Percentiles rank a stretch among this genome's conserved stretches.
These are phyloP conservation scores for Brachyrhaphis roseni DNA, from an alignment of 2,797 vertebrate species.

Conservation along the genomic window DNA sequence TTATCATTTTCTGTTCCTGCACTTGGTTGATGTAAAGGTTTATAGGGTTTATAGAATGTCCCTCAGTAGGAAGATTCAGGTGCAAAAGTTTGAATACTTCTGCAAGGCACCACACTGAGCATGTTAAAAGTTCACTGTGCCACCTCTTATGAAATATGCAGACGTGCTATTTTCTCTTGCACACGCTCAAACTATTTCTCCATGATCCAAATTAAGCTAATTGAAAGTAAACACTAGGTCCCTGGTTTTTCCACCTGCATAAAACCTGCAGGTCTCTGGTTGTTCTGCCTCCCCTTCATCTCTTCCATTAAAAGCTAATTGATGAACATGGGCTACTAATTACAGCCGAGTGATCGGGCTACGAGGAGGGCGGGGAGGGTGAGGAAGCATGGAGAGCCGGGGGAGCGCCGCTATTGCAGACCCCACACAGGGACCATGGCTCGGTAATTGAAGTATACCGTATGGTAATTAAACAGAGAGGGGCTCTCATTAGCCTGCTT, in stretches of 20 bases:
- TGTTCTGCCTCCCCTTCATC: conserved; percentile 61
- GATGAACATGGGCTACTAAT: conserved; percentile 80
- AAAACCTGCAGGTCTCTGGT: conserved; percentile 64
- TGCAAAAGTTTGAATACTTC: neutral
- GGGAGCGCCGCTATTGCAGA: conserved; percentile 60
- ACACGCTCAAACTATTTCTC: conserved; percentile 34
- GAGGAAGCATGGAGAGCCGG: conserved; percentile 54
- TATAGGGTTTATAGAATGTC: neutral
- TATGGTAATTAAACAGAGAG: conserved; percentile 79
- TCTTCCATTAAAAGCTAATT: conserved; percentile 79
- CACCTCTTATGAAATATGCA: conserved; percentile 34
- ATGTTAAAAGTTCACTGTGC: conserved; percentile 36
- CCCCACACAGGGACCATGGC: conserved; percentile 69
- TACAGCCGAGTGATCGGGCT: conserved; percentile 73
- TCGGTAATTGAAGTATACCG: conserved; percentile 79
- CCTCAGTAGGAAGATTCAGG: neutral
- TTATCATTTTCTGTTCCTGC: neutral
- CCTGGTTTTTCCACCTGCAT: conserved; percentile 68
- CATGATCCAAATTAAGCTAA: conserved; percentile 63
- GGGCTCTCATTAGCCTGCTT: conserved; percentile 75
- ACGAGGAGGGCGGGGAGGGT: conserved; percentile 49
- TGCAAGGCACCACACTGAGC: neutral
- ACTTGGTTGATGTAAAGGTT: neutral
- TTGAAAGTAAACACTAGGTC: conserved; percentile 61
- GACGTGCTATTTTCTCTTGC: conserved; percentile 20